Percentiles rank a stretch among this genome's conserved stretches.
Conservation (phyloP, 2,797 vertebrate species). For the Liasis olivaceus region DNA sequence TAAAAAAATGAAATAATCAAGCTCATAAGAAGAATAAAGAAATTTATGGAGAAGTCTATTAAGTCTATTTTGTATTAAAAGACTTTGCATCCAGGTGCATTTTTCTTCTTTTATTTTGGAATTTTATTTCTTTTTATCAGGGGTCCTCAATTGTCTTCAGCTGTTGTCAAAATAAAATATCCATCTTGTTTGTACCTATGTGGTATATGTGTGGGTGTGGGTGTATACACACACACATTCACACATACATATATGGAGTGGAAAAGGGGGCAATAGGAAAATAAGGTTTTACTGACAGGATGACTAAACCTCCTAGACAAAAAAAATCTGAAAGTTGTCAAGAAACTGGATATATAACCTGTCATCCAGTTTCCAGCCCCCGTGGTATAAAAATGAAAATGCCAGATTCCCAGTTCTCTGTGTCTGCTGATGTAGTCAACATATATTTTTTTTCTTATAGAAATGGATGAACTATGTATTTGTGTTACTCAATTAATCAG, state of each 20-base stretch:
- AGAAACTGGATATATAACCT: neutral
- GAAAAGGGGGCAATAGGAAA: neutral
- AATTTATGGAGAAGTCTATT: neutral
- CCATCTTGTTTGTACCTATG: neutral
- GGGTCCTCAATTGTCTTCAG: neutral
- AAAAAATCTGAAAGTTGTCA: conserved; percentile 27
- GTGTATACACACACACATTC: too few species aligned
- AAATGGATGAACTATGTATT: neutral
- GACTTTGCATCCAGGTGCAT: neutral
- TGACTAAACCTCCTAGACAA: conserved; percentile 8
- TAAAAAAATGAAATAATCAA: too few species aligned
- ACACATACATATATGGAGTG: too few species aligned
- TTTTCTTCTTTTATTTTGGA: neutral
- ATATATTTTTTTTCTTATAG: neutral
- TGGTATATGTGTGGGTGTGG: too few species aligned
- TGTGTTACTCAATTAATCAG: neutral
- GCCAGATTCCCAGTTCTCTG: neutral
- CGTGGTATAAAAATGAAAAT: neutral
- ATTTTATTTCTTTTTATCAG: neutral
- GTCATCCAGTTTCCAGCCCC: conserved; percentile 17
- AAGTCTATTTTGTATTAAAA: neutral
- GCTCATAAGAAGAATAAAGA: neutral
- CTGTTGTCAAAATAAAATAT: neutral
- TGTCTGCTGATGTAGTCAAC: neutral
- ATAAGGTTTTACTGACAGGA: neutral